These are phyloP conservation scores for Copsychus sechellarum DNA, from an alignment of 2,113 vertebrate species.

Conservation along the genomic window DNA sequence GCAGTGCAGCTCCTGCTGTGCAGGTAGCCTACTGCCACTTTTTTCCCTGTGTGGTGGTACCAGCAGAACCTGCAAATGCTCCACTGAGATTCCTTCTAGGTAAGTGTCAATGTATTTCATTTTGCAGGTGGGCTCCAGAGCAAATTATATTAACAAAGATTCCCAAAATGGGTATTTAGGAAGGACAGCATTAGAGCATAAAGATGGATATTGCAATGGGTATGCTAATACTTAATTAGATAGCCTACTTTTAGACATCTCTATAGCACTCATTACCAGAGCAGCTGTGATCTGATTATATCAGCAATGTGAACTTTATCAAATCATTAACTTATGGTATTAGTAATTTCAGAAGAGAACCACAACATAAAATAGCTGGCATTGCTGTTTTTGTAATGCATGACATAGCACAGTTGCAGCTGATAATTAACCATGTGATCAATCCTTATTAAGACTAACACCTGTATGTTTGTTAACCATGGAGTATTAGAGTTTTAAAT, in stretches of 20 bases:
- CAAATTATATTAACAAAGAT: slow-evolving; percentile 18
- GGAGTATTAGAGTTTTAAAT: not conserved
- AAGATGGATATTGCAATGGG: slow-evolving; percentile 20
- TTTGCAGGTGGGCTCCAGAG: not conserved
- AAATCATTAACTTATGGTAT: slow-evolving; percentile 34
- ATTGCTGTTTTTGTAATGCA: not conserved
- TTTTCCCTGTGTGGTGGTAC: not conserved
- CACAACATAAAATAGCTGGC: not conserved
- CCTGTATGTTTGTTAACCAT: not conserved
- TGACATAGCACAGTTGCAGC: not conserved
- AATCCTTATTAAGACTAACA: not conserved
- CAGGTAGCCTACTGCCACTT: not conserved
- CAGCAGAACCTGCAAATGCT: not conserved
- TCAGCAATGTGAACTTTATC: slow-evolving; percentile 32
- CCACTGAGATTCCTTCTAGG: not conserved
- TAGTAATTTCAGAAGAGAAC: slow-evolving; percentile 31
- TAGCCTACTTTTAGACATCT: slow-evolving; percentile 24
- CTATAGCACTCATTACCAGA: slow-evolving; percentile 24
- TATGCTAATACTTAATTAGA: slow-evolving; percentile 57
- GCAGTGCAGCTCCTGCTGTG: not conserved
- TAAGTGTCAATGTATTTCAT: not conserved
- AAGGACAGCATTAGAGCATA: slow-evolving; percentile 15
- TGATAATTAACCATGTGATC: not conserved
- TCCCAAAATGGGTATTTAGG: slow-evolving; percentile 18
- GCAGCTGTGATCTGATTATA: slow-evolving; percentile 52